Evolutionary conservation across 2,113 vertebrate genomes (phyloP).

Genomic region (Beaufortia kweichowensis): DNA sequence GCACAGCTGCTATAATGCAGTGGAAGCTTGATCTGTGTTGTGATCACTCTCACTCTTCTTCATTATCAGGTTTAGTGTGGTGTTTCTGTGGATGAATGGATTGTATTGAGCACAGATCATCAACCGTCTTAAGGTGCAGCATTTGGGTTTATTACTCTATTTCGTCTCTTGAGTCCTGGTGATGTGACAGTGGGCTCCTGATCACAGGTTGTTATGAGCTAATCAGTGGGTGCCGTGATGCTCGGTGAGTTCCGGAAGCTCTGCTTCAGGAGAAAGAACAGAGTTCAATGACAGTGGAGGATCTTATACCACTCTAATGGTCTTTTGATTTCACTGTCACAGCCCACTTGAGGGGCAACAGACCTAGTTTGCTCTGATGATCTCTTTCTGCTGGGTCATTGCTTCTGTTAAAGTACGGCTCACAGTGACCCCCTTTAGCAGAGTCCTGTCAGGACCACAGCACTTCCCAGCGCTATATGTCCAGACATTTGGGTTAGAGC

Average conservation of each 20-base stretch:
- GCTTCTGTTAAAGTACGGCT: conserved; percentile 30
- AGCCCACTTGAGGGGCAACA: conserved; percentile 42
- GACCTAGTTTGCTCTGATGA: conserved; percentile 43
- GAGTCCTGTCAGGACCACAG: conserved; percentile 21
- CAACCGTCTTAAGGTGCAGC: background rate
- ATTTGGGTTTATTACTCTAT: conserved; percentile 30
- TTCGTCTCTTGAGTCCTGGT: conserved; percentile 9
- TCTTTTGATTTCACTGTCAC: conserved; percentile 39
- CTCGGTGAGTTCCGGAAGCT: conserved; percentile 19
- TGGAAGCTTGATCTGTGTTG: no score
- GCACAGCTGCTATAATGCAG: no score
- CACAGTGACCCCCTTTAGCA: conserved; percentile 29
- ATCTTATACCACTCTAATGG: conserved; percentile 35
- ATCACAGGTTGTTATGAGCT: conserved; percentile 38
- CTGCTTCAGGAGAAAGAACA: conserved; percentile 17
- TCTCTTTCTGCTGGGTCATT: conserved; percentile 43
- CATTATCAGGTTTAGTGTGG: background rate
- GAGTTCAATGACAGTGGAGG: conserved; percentile 32
- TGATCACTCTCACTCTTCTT: no score
- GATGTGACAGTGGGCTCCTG: conserved; percentile 10
- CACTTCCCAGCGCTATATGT: conserved; percentile 1
- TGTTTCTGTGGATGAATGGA: conserved; percentile 2
- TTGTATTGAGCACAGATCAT: conserved; percentile 14
- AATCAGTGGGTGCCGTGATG: conserved; percentile 24
- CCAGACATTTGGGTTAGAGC: background rate